Base-by-base conservation (phyloP, 1,140 invertebrate species). In the Platorchestia sp. region DNA sequence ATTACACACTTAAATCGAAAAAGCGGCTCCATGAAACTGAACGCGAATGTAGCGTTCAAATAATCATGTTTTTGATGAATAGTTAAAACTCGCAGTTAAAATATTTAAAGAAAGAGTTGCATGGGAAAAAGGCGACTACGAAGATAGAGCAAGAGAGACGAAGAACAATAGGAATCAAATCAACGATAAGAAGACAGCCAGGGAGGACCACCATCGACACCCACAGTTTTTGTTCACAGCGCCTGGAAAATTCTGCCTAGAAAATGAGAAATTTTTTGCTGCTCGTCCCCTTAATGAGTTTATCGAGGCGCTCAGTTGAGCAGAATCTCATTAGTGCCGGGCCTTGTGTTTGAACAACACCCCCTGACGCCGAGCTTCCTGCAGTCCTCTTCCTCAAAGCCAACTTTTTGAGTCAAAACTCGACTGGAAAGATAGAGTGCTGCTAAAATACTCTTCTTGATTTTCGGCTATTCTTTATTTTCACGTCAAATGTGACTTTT, bases 271-370 rank as follows among this genome's bases (percentile, higher is more conserved):
- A 87, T 27, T 90, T 90, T 90, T 90, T 90, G 87, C 27, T 36
- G 59, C 87, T 90, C 87, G 87, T 45, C 41, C 41, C 87, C 41
- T 90, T 90, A 90, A 90, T 90, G 87, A 44, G 87, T 90, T 90
- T 90, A 90, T 90, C 87, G 87, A 90, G 87, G 44, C 41, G 87
- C 87, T 90, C 59, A 75, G 59, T 75, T 75, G 14, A 36, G 59
- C 59, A 75, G 59, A 75, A 75, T 75, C 59, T 75, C 59, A 75
- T 75, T 75, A 75, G 59, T 75, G 14, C 59, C 14, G 27, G 27
- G 59, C 59, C 59, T 75, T 19, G 59, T 75, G 59, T 75, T 75
- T 75, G 59, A 75, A 75, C 59, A 75, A 27, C 59, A 75, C 59
- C 59, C n/a, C 36, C 59, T 75, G 59, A 27, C 59, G 59, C 59